Percentiles rank a stretch among this genome's conserved stretches.
phyloP scores from a whole-genome alignment of 2,797 vertebrate species.

The Lates japonicus region DNA sequence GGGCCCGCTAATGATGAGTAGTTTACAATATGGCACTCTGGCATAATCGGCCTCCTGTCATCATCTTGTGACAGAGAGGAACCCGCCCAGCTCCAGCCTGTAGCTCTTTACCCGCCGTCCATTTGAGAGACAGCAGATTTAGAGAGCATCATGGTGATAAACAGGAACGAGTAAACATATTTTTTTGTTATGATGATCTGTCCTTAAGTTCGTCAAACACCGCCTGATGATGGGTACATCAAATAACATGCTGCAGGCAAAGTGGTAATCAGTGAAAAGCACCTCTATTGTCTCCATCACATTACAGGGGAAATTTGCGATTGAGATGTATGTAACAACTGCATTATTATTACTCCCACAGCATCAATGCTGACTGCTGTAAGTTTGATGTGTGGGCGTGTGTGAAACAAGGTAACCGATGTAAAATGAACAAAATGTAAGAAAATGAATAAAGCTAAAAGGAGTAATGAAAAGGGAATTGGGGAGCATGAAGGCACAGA shows the following conservation, averaged over 20 bases:
- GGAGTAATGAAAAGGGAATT: constrained; percentile 57
- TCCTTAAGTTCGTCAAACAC: constrained; percentile 46
- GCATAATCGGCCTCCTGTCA: constrained; percentile 79
- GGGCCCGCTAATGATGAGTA: constrained; percentile 81
- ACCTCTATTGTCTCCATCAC: constrained; percentile 53
- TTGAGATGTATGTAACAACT: constrained; percentile 53
- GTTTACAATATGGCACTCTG: constrained; percentile 83
- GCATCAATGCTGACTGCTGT: constrained; percentile 35
- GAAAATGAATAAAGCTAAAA: constrained; percentile 63
- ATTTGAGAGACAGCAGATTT: constrained; percentile 63
- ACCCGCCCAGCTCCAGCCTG: constrained; percentile 67
- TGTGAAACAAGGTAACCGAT: constrained; percentile 1
- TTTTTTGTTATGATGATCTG: constrained; percentile 50
- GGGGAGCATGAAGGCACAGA: constrained; percentile 48
- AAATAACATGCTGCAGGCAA: constrained; percentile 62
- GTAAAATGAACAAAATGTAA: constrained; percentile 47
- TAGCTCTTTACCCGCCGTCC: constrained; percentile 65
- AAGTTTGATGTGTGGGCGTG: constrained; percentile 43
- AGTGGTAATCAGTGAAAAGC: constrained; percentile 52
- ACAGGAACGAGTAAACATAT: constrained; percentile 46
- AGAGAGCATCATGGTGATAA: constrained; percentile 55
- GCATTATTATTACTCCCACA: constrained; percentile 38
- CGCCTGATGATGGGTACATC: constrained; percentile 48
- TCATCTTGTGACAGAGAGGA: constrained; percentile 71
- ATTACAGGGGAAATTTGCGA: constrained; percentile 48